Percentiles rank a stretch among this genome's conserved stretches.
These are phyloP conservation scores for Hippasteria phrygiana DNA, from an alignment of 53 echinoderm and acorn worm species.

Conservation along the genomic window DNA sequence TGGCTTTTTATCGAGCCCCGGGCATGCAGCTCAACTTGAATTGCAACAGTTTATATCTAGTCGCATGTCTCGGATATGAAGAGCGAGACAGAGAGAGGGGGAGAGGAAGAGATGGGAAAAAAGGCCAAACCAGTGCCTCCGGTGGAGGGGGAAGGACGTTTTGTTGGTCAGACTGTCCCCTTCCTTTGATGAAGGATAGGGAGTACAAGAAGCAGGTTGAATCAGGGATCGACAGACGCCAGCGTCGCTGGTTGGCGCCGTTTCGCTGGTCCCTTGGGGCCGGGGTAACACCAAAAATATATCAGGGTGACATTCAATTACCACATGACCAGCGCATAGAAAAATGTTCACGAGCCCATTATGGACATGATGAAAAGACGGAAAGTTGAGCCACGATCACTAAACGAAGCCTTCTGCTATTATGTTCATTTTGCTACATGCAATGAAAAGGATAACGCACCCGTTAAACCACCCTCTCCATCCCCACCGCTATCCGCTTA, in stretches of 20 bases:
- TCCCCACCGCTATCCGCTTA: too few relatives aligned
- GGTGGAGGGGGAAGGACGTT: slow-evolving; percentile 40
- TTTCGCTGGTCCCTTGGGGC: slow-evolving; percentile 33
- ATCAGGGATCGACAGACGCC: slow-evolving; percentile 27
- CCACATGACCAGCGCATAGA: neutral
- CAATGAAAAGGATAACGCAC: too few relatives aligned
- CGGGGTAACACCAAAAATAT: neutral
- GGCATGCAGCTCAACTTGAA: slow-evolving; percentile 39
- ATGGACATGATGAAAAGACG: neutral
- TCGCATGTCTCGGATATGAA: slow-evolving; percentile 36
- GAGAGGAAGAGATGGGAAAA: neutral
- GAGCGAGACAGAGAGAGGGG: too few relatives aligned
- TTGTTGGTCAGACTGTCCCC: slow-evolving; percentile 22
- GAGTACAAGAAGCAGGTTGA: neutral
- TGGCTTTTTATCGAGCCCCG: slow-evolving; percentile 23
- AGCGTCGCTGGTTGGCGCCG: slow-evolving; percentile 39
- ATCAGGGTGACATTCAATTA: neutral
- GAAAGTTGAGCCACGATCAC: too few relatives aligned
- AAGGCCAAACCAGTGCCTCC: slow-evolving; percentile 27
- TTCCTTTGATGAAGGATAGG: slow-evolving; percentile 22
- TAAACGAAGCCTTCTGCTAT: too few relatives aligned
- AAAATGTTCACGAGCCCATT: neutral
- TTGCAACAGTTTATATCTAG: slow-evolving; percentile 66
- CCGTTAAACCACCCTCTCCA: too few relatives aligned
- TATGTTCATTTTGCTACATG: too few relatives aligned